Evolutionary conservation across 2,797 vertebrate genomes (phyloP).

Genomic region (Gymnothorax reevesii): DNA sequence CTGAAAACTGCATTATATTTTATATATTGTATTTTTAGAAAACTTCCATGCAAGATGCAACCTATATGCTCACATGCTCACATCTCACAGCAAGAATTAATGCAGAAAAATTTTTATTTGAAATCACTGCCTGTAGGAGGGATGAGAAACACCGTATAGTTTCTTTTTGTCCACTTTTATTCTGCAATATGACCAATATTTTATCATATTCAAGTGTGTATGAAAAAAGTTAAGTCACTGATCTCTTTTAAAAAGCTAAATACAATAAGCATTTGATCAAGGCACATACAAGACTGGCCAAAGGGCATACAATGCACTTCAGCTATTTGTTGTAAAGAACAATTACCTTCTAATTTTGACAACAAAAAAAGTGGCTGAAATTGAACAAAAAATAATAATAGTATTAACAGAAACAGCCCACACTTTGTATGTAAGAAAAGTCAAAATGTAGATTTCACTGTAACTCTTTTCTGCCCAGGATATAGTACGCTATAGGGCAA

Average conservation of each 20-base stretch:
- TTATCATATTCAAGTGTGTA: slow-evolving; percentile 94
- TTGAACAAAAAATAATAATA: slow-evolving; percentile 72
- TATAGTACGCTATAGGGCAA: slow-evolving; percentile 50
- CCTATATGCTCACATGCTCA: not conserved
- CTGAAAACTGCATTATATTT: not conserved
- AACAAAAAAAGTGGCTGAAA: slow-evolving; percentile 85
- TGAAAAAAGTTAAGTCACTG: slow-evolving; percentile 92
- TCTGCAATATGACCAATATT: slow-evolving; percentile 97
- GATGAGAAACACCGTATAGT: slow-evolving; percentile 61
- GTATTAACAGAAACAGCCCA: slow-evolving; percentile 70
- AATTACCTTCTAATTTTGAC: slow-evolving; percentile 84
- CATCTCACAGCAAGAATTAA: no score
- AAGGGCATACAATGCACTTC: slow-evolving; percentile 99
- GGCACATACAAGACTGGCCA: slow-evolving; percentile 99
- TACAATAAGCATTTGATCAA: slow-evolving; percentile 99
- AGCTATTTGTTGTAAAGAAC: slow-evolving; percentile 94
- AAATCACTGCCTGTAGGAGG: not conserved
- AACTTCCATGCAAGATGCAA: not conserved
- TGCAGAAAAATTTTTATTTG: no score
- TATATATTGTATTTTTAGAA: not conserved
- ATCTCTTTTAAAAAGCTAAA: slow-evolving; percentile 95
- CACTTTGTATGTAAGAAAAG: slow-evolving; percentile 66
- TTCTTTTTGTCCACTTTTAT: slow-evolving; percentile 87
- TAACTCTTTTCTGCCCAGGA: slow-evolving; percentile 61
- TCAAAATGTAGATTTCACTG: slow-evolving; percentile 56